phyloP scores from a whole-genome alignment of 2,113 vertebrate species.

The Pterocles orientalis region DNA sequence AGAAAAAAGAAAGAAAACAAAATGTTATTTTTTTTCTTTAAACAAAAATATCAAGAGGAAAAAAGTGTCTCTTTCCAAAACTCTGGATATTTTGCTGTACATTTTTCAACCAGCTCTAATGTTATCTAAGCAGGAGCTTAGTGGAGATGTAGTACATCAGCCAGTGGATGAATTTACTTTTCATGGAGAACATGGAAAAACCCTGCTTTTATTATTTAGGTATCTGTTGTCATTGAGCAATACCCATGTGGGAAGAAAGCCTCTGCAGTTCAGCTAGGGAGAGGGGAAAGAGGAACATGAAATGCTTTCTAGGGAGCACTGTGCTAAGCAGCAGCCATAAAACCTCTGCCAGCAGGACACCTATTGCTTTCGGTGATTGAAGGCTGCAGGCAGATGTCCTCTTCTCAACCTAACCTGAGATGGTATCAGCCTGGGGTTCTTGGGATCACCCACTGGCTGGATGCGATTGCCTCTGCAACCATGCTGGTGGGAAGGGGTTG shows the following conservation, averaged over 20 bases:
- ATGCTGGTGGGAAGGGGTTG: neutral
- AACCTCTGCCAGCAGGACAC: neutral
- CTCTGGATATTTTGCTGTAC: neutral
- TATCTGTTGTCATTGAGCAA: neutral
- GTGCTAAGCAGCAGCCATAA: neutral
- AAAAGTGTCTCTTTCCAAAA: neutral
- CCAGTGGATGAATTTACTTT: neutral
- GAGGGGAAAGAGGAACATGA: neutral
- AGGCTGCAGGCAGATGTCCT: neutral
- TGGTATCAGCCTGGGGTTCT: neutral
- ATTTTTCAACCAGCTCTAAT: neutral
- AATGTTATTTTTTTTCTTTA: neutral
- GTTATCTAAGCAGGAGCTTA: neutral
- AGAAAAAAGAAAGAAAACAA: neutral
- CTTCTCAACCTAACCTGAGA: neutral
- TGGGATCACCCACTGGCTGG: neutral
- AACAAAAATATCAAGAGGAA: neutral
- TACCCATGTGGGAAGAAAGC: neutral
- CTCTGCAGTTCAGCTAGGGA: neutral
- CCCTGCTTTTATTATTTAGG: neutral
- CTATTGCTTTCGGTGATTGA: slow-evolving; percentile 7
- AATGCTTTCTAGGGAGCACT: neutral
- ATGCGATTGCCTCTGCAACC: neutral
- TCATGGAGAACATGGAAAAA: neutral
- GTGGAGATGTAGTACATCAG: neutral